Percentiles rank a stretch among this genome's conserved stretches.
These are phyloP conservation scores for Agrochola lota DNA, from an alignment of 2,888 invertebrate genomes.

Conservation along the genomic window DNA sequence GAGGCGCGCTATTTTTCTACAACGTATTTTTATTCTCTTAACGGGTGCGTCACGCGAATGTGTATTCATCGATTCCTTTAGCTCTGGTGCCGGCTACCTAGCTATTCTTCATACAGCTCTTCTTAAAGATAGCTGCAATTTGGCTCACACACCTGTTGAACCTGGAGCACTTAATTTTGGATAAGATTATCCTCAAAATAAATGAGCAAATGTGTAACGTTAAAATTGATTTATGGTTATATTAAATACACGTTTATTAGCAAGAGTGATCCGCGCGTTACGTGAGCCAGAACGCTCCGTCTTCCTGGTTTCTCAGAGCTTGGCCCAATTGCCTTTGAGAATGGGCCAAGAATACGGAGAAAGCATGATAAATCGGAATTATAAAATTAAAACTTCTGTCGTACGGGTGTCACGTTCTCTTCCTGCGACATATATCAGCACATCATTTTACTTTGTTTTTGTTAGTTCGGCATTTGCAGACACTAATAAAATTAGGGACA, in stretches of 20 bases:
- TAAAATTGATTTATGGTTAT: slow-evolving; percentile 66
- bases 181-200: slow-evolving; percentile 41
- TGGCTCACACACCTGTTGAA: slow-evolving; percentile 23
- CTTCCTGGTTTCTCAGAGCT: slow-evolving; percentile 80
- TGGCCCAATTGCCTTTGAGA: slow-evolving; percentile 86
- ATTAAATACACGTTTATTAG: slow-evolving; percentile 69
- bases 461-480: slow-evolving; percentile 11
- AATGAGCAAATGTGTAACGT: slow-evolving; percentile 35
- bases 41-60: slow-evolving; percentile 52
- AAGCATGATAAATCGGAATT: slow-evolving; percentile 80
- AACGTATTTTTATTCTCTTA: slow-evolving; percentile 59
- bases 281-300: slow-evolving; percentile 71
- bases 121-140: neutral
- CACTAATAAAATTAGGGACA: slow-evolving; percentile 8
- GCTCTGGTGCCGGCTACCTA: slow-evolving; percentile 9
- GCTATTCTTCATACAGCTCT: slow-evolving; percentile 5
- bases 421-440: slow-evolving; percentile 78
- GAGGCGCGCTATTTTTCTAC: slow-evolving; percentile 55
- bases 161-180: slow-evolving; percentile 18
- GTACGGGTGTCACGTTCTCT: slow-evolving; percentile 76
- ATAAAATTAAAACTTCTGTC: slow-evolving; percentile 76
- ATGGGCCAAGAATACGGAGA: slow-evolving; percentile 86
- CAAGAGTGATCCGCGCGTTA: slow-evolving; percentile 67
- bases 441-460: slow-evolving; percentile 49
- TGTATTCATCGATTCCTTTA: slow-evolving; percentile 51